Conservation (phyloP, 2,113 vertebrate genomes). For the Myiozetetes cayanensis region DNA sequence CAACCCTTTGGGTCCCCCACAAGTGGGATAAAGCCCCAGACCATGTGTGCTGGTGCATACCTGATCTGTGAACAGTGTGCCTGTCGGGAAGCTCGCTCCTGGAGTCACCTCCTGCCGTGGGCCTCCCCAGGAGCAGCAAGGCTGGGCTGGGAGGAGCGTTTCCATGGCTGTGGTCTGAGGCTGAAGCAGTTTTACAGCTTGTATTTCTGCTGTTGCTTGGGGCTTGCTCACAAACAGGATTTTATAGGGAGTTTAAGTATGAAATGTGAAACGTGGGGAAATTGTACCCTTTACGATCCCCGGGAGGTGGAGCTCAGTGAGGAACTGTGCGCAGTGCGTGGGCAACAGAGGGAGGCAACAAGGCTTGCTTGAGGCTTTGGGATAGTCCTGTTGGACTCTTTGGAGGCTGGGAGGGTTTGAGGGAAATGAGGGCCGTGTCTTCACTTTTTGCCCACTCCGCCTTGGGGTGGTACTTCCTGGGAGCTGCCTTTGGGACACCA, state of each 20-base stretch:
- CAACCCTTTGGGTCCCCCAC: neutral
- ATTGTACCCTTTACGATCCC: neutral
- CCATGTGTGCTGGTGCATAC: rapidly evolving
- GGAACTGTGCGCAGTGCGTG: neutral
- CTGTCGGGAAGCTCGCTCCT: neutral
- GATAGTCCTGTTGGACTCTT: neutral
- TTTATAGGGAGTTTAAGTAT: neutral
- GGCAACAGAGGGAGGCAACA: neutral
- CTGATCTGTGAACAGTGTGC: rapidly evolving
- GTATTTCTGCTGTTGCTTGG: neutral
- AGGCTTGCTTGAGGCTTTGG: neutral
- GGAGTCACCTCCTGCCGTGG: neutral
- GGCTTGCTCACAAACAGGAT: neutral
- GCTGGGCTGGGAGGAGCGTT: neutral
- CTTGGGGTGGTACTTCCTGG: neutral
- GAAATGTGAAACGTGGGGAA: neutral
- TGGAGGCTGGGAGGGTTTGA: neutral
- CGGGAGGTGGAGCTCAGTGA: neutral
- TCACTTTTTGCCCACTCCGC: neutral
- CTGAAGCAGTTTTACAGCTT: neutral
- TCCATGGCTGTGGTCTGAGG: neutral
- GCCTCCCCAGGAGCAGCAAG: neutral
- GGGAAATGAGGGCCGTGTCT: neutral
- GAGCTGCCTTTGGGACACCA: neutral
- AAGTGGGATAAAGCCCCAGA: neutral